phyloP scores from a whole-genome alignment of 2,888 invertebrate genomes.

The Brenthis daphne region DNA sequence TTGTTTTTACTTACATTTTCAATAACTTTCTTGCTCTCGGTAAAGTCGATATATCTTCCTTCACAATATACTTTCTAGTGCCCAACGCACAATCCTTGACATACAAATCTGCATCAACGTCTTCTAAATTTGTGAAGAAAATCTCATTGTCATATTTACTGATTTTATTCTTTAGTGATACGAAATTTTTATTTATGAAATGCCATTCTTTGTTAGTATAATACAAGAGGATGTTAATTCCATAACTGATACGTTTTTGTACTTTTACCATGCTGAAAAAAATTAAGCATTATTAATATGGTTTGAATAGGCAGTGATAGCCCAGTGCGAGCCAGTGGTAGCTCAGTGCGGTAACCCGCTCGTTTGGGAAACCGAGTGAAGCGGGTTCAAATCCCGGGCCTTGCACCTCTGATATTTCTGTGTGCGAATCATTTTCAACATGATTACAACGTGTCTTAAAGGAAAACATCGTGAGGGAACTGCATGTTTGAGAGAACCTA shows the following conservation, averaged over 20 bases:
- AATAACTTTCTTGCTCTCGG: constrained; percentile 86
- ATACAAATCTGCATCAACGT: constrained; percentile 57
- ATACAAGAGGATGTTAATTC: constrained; percentile 87
- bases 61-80: constrained; percentile 89
- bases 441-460: too few relatives aligned
- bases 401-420: too few relatives aligned
- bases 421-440: too few relatives aligned
- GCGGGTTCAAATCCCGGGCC: too few relatives aligned
- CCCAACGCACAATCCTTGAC: constrained; percentile 86
- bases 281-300: background rate
- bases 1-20: constrained; percentile 73
- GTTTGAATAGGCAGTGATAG: too few relatives aligned
- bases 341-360: too few relatives aligned
- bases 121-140: constrained; percentile 81
- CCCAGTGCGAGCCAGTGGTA: too few relatives aligned
- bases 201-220: constrained; percentile 92
- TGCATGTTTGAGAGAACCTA: too few relatives aligned
- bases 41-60: constrained; percentile 89
- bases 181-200: constrained; percentile 85
- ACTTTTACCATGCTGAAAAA: constrained; percentile 83
- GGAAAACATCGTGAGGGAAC: too few relatives aligned
- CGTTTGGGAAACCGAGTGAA: too few relatives aligned
- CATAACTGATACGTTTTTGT: constrained; percentile 84
- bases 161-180: constrained; percentile 79
- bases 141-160: constrained; percentile 80